Evolutionary conservation across 2,888 invertebrate species (phyloP).

Genomic region (Agriopis leucophaearia): DNA sequence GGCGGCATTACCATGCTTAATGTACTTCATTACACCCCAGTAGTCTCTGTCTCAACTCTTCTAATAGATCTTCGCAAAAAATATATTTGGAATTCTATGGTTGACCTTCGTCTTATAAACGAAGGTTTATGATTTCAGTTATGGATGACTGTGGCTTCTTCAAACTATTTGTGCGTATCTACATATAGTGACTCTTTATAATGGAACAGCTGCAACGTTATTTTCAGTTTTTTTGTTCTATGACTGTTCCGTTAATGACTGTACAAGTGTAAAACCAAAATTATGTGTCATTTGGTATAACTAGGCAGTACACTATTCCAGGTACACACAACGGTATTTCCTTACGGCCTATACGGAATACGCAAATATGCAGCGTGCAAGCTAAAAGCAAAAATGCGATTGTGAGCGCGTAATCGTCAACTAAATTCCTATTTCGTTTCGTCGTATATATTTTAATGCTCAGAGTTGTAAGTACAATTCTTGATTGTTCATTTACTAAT

Average conservation of each 20-base stretch:
- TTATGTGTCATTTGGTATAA: neutral
- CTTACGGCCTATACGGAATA: neutral
- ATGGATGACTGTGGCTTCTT: constrained; percentile 7
- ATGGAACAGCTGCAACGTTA: neutral
- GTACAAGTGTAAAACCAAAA: neutral
- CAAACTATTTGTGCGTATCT: constrained; percentile 1
- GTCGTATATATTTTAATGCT: too few relatives aligned
- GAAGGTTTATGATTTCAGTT: constrained; percentile 9
- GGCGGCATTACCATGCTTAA: too few relatives aligned
- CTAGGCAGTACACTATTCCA: neutral
- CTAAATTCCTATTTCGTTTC: too few relatives aligned
- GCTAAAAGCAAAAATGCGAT: too few relatives aligned
- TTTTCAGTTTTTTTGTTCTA: constrained; percentile 4
- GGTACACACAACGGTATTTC: neutral
- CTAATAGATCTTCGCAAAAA: too few relatives aligned
- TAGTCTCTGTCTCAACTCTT: too few relatives aligned
- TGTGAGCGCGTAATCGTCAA: too few relatives aligned
- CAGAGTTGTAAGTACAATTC: too few relatives aligned
- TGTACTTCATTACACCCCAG: too few relatives aligned
- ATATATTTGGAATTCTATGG: too few relatives aligned
- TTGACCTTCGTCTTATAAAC: neutral
- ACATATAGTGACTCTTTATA: neutral
- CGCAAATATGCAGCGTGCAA: too few relatives aligned
- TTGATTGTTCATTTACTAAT: too few relatives aligned
- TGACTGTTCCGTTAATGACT: constrained; percentile 1